Evolutionary conservation across 2,113 vertebrate genomes (phyloP).

Genomic region (Camelus bactrianus): DNA sequence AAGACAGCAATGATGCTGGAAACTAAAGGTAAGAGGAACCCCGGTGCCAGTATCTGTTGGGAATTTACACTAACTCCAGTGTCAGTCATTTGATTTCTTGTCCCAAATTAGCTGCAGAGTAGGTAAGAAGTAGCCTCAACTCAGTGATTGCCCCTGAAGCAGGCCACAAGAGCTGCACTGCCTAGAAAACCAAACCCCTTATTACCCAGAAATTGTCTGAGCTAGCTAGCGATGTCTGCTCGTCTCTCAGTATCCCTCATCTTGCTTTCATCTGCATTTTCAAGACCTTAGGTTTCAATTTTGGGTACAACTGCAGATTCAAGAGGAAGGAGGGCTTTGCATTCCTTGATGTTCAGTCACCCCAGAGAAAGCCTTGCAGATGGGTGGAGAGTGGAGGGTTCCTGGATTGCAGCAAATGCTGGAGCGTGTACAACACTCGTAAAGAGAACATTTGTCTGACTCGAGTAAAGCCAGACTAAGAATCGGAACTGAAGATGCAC

Average conservation of each 20-base stretch:
- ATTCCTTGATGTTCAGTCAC: background rate
- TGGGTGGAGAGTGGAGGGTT: background rate
- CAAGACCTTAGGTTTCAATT: background rate
- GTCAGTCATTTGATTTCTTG: background rate
- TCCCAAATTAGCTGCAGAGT: background rate
- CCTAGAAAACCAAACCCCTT: background rate
- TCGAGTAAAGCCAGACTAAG: background rate
- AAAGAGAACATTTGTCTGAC: background rate
- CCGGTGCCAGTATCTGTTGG: background rate
- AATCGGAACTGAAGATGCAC: background rate
- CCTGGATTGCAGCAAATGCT: background rate
- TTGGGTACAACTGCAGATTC: background rate
- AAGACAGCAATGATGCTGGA: background rate
- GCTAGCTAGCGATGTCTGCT: background rate
- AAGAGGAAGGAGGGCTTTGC: background rate
- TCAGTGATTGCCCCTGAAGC: background rate
- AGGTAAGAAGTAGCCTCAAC: background rate
- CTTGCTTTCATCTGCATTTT: background rate
- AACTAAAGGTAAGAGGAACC: background rate
- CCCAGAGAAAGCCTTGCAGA: background rate
- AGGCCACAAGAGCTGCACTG: background rate
- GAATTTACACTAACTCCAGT: background rate
- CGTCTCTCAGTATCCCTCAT: background rate
- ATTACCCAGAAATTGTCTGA: background rate
- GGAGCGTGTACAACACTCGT: background rate